These are phyloP conservation scores for Zophobas atratus DNA, from an alignment of 1,140 invertebrate genomes.

Conservation along the genomic window DNA sequence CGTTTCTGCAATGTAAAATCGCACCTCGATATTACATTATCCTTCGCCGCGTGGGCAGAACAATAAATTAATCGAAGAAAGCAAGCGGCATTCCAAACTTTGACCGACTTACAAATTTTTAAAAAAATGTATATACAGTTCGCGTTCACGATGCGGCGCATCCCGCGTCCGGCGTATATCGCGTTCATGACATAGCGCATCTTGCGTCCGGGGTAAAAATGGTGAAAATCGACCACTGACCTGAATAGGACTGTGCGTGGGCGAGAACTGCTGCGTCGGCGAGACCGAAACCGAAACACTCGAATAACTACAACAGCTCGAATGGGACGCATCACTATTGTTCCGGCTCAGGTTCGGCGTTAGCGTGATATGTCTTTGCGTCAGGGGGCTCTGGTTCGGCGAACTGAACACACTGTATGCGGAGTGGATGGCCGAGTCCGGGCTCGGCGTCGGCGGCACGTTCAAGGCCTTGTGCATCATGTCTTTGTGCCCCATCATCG, in stretches of 20 bases:
- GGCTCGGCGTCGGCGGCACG: slow-evolving; percentile 80
- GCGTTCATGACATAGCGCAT: no score
- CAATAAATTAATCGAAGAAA: slow-evolving; percentile 38
- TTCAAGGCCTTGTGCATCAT: slow-evolving; percentile 67
- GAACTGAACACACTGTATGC: slow-evolving; percentile 86
- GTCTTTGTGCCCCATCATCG: slow-evolving; percentile 75
- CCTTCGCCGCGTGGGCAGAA: slow-evolving; percentile 4
- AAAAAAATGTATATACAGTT: not conserved
- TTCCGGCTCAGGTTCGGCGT: slow-evolving; percentile 89
- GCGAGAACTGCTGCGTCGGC: slow-evolving; percentile 74
- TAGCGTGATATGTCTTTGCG: slow-evolving; percentile 83
- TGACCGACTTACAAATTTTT: slow-evolving; percentile 19
- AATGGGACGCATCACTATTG: slow-evolving; percentile 92
- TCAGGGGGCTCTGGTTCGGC: slow-evolving; percentile 88
- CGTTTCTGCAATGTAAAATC: slow-evolving; percentile 30
- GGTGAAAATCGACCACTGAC: slow-evolving; percentile 63
- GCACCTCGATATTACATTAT: slow-evolving; percentile 24
- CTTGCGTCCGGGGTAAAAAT: no score
- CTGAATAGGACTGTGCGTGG: slow-evolving; percentile 90
- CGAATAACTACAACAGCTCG: slow-evolving; percentile 83
- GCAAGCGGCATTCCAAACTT: slow-evolving; percentile 10
- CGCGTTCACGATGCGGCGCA: no score
- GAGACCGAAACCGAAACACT: slow-evolving; percentile 74
- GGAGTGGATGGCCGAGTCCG: slow-evolving; percentile 89
- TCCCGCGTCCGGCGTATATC: no score